These are phyloP conservation scores for Calypte anna DNA, from an alignment of 2,113 vertebrate species.

Conservation along the genomic window DNA sequence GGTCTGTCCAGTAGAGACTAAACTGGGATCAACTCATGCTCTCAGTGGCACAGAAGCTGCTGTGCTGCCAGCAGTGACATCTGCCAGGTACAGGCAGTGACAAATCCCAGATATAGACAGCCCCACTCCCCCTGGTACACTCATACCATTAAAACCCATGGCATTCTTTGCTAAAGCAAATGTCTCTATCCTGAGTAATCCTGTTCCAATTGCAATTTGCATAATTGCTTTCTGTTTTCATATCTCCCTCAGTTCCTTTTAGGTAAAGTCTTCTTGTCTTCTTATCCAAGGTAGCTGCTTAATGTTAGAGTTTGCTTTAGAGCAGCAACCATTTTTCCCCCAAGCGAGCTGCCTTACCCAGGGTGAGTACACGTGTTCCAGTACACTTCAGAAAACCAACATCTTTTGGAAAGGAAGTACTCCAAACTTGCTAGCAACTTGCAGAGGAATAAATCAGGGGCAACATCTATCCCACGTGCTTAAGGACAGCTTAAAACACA, in stretches of 20 bases:
- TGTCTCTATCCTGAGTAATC: constrained; percentile 51
- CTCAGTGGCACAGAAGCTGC: not conserved
- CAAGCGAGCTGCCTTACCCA: not conserved
- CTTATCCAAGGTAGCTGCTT: constrained; percentile 22
- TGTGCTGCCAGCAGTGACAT: not conserved
- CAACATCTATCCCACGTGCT: not conserved
- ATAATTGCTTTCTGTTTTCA: constrained; percentile 63
- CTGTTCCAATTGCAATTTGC: constrained; percentile 56
- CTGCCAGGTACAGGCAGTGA: constrained; percentile 12
- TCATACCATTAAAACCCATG: constrained; percentile 23
- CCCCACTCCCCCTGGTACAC: constrained; percentile 19
- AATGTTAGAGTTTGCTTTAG: constrained; percentile 13
- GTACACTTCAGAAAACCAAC: not conserved
- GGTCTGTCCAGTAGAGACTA: not conserved
- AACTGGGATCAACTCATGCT: not conserved
- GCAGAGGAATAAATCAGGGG: constrained; percentile 24
- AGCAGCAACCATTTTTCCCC: not conserved
- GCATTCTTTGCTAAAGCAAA: constrained; percentile 9
- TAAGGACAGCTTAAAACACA: not conserved
- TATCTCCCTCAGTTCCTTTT: constrained; percentile 60
- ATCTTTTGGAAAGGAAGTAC: constrained; percentile 11
- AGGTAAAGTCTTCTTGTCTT: constrained; percentile 47
- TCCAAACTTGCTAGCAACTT: not conserved
- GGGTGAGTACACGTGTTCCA: constrained; percentile 25
- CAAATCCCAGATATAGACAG: constrained; percentile 1